phyloP scores from a whole-genome alignment of 2,888 invertebrate species.

The Dynastes hyllus region DNA sequence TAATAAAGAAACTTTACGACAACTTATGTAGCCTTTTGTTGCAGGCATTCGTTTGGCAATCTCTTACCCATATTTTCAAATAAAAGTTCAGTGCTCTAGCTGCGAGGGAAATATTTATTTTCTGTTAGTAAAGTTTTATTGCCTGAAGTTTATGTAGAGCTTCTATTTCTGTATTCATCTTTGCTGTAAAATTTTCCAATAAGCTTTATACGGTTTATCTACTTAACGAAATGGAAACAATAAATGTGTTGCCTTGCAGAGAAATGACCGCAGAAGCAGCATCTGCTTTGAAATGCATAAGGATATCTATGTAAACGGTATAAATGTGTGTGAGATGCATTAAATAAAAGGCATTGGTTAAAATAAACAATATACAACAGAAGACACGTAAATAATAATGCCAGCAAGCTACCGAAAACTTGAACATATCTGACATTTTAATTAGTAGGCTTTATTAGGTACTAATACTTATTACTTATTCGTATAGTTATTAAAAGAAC shows the following conservation, averaged over 20 bases:
- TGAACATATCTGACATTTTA: too few species aligned
- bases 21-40: neutral
- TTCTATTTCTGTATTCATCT: neutral
- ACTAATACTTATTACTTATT: too few species aligned
- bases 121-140: slow-evolving; percentile 16
- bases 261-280: too few species aligned
- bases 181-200: slow-evolving; percentile 7
- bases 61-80: slow-evolving; percentile 4
- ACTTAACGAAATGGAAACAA: slow-evolving; percentile 13
- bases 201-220: neutral
- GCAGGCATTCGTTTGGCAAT: slow-evolving; percentile 4
- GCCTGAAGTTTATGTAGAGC: slow-evolving; percentile 14
- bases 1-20: slow-evolving; percentile 9
- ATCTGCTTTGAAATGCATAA: too few species aligned
- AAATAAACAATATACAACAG: too few species aligned
- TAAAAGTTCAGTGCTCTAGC: slow-evolving; percentile 18
- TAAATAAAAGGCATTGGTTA: too few species aligned
- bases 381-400: too few species aligned
- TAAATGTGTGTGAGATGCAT: too few species aligned
- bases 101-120: slow-evolving; percentile 21
- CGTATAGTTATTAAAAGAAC: too few species aligned
- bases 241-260: neutral
- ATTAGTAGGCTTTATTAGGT: too few species aligned
- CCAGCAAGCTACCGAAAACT: too few species aligned
- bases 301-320: neutral